Percentiles rank a stretch among this genome's conserved stretches.
Conservation (phyloP, 2,113 vertebrate genomes). For the Psilopogon haemacephalus region DNA sequence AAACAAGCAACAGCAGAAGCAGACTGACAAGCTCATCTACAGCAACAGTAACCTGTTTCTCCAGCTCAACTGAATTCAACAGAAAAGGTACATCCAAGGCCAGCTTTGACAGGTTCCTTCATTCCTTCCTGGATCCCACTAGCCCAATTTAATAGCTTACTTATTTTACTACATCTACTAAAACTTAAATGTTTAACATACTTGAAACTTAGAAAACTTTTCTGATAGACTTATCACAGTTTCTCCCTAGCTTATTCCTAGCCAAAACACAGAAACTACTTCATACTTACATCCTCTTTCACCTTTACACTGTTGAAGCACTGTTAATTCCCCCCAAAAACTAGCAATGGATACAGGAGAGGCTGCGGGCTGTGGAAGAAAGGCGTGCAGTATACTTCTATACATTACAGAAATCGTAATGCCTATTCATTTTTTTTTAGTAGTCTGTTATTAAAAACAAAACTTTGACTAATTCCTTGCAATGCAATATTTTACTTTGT, state of each 20-base stretch:
- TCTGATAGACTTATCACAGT: background rate
- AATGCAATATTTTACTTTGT: background rate
- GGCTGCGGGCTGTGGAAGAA: background rate
- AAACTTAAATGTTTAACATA: background rate
- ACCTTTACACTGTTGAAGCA: background rate
- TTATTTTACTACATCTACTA: background rate
- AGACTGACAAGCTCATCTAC: background rate
- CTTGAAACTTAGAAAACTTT: background rate
- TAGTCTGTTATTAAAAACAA: background rate
- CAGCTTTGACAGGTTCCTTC: background rate
- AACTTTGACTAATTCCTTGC: background rate
- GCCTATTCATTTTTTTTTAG: background rate
- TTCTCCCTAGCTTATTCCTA: background rate
- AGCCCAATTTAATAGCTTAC: background rate
- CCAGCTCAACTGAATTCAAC: background rate
- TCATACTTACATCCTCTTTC: background rate
- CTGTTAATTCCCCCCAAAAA: background rate
- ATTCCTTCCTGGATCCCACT: background rate
- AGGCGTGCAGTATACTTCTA: background rate
- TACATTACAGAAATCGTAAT: background rate
- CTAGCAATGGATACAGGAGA: background rate
- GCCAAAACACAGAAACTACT: background rate
- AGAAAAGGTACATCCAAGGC: background rate
- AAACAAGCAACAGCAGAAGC: background rate
- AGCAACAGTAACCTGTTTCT: background rate